A percentile compares a stretch with the other conserved stretches of the same genome.
These are phyloP conservation scores for Oreotrochilus melanogaster DNA, from an alignment of 2,113 vertebrate species.

Conservation along the genomic window DNA sequence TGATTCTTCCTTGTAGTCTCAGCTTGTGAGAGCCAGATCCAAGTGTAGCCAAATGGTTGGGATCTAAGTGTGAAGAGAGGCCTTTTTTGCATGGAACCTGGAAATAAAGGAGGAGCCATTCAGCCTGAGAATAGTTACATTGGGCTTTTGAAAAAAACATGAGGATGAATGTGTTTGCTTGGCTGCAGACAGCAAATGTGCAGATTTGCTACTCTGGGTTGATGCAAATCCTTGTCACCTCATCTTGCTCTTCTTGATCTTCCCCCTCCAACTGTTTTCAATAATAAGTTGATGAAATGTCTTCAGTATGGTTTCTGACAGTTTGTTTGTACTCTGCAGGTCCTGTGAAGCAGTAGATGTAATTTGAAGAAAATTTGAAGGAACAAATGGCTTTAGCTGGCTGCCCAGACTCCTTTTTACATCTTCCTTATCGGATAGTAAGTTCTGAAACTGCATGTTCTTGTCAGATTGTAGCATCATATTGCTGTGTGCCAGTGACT, in stretches of 20 bases:
- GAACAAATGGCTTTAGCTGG: conserved; percentile 89
- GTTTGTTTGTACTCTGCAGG: conserved; percentile 72
- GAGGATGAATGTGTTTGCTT: not conserved
- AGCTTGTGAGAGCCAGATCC: not conserved
- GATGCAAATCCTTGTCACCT: not conserved
- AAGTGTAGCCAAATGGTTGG: not conserved
- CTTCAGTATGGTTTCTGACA: conserved; percentile 61
- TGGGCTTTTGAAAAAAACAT: not conserved
- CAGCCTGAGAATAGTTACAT: not conserved
- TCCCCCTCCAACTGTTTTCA: conserved; percentile 34
- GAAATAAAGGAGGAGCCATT: not conserved
- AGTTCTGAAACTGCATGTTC: conserved; percentile 58
- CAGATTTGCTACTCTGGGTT: not conserved
- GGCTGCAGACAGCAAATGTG: not conserved
- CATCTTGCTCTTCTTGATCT: not conserved
- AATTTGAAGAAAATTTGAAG: conserved; percentile 68
- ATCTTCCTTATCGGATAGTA: conserved; percentile 83
- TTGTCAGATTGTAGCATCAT: conserved; percentile 9
- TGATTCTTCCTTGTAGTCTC: not conserved
- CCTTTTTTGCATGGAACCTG: not conserved
- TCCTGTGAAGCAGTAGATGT: conserved; percentile 68
- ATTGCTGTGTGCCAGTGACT: conserved; percentile 7
- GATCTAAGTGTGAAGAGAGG: not conserved
- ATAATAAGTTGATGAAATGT: conserved; percentile 55
- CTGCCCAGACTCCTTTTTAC: conserved; percentile 90